Conservation (phyloP, 37 sponge, comb jelly and placozoan genomes). For the Corticium candelabrum region DNA sequence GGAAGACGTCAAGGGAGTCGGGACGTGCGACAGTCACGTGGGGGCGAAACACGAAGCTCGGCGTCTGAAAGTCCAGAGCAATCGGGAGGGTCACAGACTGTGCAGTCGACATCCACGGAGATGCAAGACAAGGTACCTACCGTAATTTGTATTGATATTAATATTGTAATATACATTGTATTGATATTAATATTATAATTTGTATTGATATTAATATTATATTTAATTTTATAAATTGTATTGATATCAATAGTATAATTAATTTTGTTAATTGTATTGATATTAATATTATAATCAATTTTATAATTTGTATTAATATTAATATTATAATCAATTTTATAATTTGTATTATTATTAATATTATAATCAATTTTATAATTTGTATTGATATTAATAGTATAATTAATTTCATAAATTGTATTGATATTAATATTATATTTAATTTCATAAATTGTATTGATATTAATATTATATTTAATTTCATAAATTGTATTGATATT, state of each 20-base stretch:
- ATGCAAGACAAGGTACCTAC: too few relatives aligned
- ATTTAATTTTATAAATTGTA: not conserved
- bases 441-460: not conserved
- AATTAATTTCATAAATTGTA: not conserved
- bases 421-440: not conserved
- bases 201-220: not conserved
- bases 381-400: not conserved
- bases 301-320: not conserved
- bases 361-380: not conserved
- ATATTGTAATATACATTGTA: too few relatives aligned
- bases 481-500: not conserved
- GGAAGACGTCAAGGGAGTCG: too few relatives aligned
- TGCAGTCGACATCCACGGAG: too few relatives aligned
- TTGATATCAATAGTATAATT: not conserved
- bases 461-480: not conserved
- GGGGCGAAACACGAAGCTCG: too few relatives aligned
- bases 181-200: too few relatives aligned
- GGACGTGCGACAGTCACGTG: too few relatives aligned
- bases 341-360: not conserved
- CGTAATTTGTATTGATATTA: too few relatives aligned
- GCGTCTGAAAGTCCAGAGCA: too few relatives aligned
- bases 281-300: not conserved
- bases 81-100: too few relatives aligned
- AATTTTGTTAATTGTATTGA: not conserved
- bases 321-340: not conserved